Evolutionary conservation across 2,888 invertebrate genomes (phyloP), one percentile per base, ranked within the genome.

Genomic region (Drosophila aldrichi): DNA sequence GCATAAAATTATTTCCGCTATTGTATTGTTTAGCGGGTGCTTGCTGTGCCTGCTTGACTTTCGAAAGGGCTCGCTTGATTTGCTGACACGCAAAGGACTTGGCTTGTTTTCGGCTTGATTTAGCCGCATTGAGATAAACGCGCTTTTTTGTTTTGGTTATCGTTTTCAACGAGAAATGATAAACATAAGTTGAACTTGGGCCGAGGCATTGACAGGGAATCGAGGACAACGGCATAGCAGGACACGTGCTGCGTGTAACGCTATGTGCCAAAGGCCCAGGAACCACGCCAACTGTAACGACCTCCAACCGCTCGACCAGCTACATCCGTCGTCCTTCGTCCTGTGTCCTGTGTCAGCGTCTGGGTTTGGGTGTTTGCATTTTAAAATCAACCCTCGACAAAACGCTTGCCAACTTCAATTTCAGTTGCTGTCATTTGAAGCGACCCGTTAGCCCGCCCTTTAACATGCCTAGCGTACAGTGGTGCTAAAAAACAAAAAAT

Each of bases 341-440:
- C 51, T 20, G n/a, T 10, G 64, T 43, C 40, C 51, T n/a, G 20
- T 16, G 65, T 41, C 44, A 44, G 64, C 58, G 65, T 51, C 55
- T 22, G 54, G 64, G 65, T 69, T 76, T 73, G 82, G 61, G 67
- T 87, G 88, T 84, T 80, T 84, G 85, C 88, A 84, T 84, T 87
- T 84, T 84, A 84, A 87, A 84, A 84, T 73, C 84, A 87, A 87
- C 84, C 84, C 84, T 82, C 85, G 70, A 76, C 54, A 87, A 82
- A 84, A 70, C 82, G 79, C 69, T 84, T 84, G 84, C 84, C 84
- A 84, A 87, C 88, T 87, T 84, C 84, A 84, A 84, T 84, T 82
- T 82, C 88, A 84, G 81, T 79, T 67, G 76, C 79, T 84, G 84
- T 87, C 88, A 84, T 84, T 84, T 64, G 74, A 87, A 74, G 69